Conservation (phyloP, 2,113 vertebrate genomes). For the Fulica atra region DNA sequence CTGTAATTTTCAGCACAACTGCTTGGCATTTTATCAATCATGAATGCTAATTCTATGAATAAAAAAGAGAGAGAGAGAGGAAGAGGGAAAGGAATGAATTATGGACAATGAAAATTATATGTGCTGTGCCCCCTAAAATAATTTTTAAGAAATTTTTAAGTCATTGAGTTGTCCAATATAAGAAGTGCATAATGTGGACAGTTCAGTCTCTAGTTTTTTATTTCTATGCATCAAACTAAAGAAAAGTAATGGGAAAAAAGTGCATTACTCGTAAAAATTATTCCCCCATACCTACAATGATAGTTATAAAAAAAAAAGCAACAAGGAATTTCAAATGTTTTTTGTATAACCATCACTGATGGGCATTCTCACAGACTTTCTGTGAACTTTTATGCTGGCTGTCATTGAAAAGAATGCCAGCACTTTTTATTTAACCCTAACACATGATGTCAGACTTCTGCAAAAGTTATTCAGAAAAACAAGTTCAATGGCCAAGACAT, state of each 20-base stretch:
- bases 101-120: background rate
- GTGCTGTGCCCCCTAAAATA: background rate
- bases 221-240: background rate
- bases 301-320: background rate
- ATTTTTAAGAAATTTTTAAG: background rate
- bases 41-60: background rate
- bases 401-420: background rate
- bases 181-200: background rate
- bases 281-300: fast-evolving
- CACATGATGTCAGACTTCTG: background rate
- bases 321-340: background rate
- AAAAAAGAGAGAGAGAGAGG: background rate
- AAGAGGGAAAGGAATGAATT: background rate
- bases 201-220: background rate
- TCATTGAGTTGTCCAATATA: background rate
- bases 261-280: background rate
- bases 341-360: background rate
- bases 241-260: background rate
- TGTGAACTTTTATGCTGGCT: background rate
- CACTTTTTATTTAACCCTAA: background rate
- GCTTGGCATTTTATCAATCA: background rate
- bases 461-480: background rate
- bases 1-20: background rate
- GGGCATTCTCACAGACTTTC: background rate
- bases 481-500: background rate